Conservation (phyloP, 1,140 invertebrate species). For the Hycleus cichorii region DNA sequence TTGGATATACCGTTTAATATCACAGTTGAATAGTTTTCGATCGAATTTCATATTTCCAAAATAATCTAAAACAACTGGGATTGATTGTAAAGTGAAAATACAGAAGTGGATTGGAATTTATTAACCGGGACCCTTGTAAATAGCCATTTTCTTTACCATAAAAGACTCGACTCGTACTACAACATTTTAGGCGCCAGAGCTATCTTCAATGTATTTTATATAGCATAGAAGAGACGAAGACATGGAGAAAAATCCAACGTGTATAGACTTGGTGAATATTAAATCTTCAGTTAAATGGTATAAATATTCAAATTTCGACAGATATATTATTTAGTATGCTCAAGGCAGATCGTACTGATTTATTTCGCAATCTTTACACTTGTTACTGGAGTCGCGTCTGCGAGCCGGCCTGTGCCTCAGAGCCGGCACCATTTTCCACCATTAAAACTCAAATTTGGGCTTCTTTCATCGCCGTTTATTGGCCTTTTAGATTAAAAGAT, state of each 20-base stretch:
- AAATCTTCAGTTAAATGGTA: constrained; percentile 17
- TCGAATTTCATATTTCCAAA: not conserved
- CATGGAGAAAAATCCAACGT: constrained; percentile 11
- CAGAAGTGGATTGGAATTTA: constrained; percentile 17
- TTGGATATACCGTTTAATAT: constrained; percentile 21
- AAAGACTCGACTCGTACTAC: constrained; percentile 22
- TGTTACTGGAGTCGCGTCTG: too few species aligned
- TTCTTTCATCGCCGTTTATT: too few species aligned
- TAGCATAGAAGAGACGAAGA: too few species aligned
- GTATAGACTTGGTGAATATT: constrained; percentile 4
- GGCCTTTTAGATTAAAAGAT: too few species aligned
- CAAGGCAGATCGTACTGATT: constrained; percentile 8
- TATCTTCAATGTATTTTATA: constrained; percentile 14
- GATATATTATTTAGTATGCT: constrained; percentile 7
- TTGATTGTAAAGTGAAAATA: constrained; percentile 11
- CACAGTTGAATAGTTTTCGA: constrained; percentile 17
- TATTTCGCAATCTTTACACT: constrained; percentile 7
- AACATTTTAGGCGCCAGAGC: constrained; percentile 24
- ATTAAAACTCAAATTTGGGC: too few species aligned
- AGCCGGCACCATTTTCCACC: too few species aligned
- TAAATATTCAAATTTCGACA: constrained; percentile 20
- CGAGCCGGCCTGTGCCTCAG: too few species aligned
- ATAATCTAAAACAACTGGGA: constrained; percentile 9
- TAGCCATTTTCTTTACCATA: constrained; percentile 23
- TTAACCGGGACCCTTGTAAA: constrained; percentile 15